Base-by-base conservation (phyloP, 2,797 vertebrate genomes). In the Harpagifer antarcticus region DNA sequence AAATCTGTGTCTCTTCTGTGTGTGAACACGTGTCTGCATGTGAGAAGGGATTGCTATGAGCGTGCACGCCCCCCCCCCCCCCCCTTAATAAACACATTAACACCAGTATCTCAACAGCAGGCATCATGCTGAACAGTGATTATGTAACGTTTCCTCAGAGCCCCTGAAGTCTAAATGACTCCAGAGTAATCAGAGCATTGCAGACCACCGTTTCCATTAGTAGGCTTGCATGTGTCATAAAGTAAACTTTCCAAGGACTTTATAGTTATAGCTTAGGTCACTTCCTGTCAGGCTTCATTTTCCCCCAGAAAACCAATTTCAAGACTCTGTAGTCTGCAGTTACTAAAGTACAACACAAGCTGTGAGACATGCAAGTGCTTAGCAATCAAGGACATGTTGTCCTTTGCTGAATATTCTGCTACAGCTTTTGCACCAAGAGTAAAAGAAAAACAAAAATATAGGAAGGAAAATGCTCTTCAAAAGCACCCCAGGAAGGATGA, bases 181-280 rank as follows among this genome's bases (percentile, higher is more conserved):
- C 59, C 37, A 54, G 49, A 58, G 57, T 60, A 57, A 63, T 68
- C 59, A 19, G 63, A 74, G 37, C 58, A 17, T 15, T 62, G 65
- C 76, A 82, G 54, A 70, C 45, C 69, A n/a, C 60, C 59, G n/a
- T 76, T 78, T 77, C 74, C 57, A 84, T 75, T 47, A 64, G 43
- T n/a, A 57, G 74, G 45, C 40, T 50, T 71, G 56, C 50, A 45
- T 84, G n/a, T n/a, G n/a, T n/a, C 82, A 75, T 54, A 68, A 72
- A 76, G 63, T 76, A 53, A 91, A 82, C 75, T 57, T 82, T 85
- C 72, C 76, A 66, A 50, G 60, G 63, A 27, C 57, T 73, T 84
- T 77, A 70, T 50, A 68, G 84, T 71, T 67, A 74, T 2, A 66
- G 0, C 47, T 74, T 60, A 86, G 81, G 72, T 85, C 83, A 74